Conservation (phyloP, 2,888 invertebrate genomes). For the Oeneis ivallda region DNA sequence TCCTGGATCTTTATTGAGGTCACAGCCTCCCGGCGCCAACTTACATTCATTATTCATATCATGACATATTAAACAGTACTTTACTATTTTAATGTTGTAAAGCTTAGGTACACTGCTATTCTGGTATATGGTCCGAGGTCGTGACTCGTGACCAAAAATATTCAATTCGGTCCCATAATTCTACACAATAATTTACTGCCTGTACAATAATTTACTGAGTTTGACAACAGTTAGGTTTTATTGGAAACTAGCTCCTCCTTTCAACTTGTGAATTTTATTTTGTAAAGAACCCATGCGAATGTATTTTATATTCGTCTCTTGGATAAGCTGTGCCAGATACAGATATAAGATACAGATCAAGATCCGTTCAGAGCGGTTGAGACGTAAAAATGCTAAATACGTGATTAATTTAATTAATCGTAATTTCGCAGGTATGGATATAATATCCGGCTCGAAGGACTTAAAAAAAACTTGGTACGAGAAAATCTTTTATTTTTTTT, state of each 20-base stretch:
- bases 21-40: slow-evolving; percentile 39
- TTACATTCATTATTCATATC: slow-evolving; percentile 31
- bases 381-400: too few relatives aligned
- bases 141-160: too few relatives aligned
- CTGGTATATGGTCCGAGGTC: too few relatives aligned
- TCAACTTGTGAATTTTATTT: too few relatives aligned
- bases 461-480: too few relatives aligned
- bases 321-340: too few relatives aligned
- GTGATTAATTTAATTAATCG: too few relatives aligned
- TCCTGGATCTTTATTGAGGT: slow-evolving; percentile 27
- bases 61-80: slow-evolving; percentile 26
- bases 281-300: too few relatives aligned
- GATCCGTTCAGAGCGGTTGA: too few relatives aligned
- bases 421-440: neutral
- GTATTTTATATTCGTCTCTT: too few relatives aligned
- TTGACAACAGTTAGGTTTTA: neutral
- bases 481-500: too few relatives aligned
- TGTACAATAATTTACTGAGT: neutral
- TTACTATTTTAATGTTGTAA: neutral
- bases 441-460: neutral
- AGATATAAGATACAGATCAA: too few relatives aligned
- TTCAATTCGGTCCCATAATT: neutral
- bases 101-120: neutral
- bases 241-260: neutral
- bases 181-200: slow-evolving; percentile 1